Conservation (phyloP, 1,140 invertebrate species). For the Andrena cerasifolii region DNA sequence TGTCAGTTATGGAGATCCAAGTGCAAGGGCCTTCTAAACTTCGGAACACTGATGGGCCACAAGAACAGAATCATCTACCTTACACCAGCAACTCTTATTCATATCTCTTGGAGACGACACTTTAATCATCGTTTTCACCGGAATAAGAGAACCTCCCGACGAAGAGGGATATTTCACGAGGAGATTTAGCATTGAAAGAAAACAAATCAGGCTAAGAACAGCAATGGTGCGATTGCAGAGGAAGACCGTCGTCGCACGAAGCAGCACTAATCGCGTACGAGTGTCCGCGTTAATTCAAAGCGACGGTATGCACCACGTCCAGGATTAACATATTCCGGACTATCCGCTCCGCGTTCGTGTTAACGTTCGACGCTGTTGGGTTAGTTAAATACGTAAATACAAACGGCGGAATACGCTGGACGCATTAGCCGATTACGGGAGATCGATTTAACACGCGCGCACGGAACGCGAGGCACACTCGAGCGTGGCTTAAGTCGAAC, state of each 20-base stretch:
- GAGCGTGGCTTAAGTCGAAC: not conserved
- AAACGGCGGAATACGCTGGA: constrained; percentile 53
- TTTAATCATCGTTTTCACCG: too few species aligned
- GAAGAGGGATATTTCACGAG: too few species aligned
- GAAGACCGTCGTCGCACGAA: constrained; percentile 5
- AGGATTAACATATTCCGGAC: constrained; percentile 63
- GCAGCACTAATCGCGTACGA: constrained; percentile 29
- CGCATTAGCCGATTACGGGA: constrained; percentile 55
- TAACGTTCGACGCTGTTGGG: constrained; percentile 65
- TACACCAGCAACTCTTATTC: too few species aligned
- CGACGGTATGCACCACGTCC: constrained; percentile 56
- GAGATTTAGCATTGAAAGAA: too few species aligned
- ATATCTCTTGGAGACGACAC: too few species aligned
- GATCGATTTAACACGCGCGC: constrained; percentile 35
- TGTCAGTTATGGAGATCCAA: too few species aligned
- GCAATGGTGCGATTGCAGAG: not conserved
- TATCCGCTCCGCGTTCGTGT: constrained; percentile 64
- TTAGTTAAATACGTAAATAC: constrained; percentile 76
- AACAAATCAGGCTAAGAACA: too few species aligned
- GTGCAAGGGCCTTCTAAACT: too few species aligned
- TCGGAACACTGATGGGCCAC: too few species aligned
- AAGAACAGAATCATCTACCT: too few species aligned
- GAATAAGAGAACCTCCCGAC: too few species aligned
- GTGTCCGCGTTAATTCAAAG: constrained; percentile 66
- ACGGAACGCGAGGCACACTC: not conserved